Conservation (phyloP, 2,888 invertebrate species). For the Nasonia oneida region DNA sequence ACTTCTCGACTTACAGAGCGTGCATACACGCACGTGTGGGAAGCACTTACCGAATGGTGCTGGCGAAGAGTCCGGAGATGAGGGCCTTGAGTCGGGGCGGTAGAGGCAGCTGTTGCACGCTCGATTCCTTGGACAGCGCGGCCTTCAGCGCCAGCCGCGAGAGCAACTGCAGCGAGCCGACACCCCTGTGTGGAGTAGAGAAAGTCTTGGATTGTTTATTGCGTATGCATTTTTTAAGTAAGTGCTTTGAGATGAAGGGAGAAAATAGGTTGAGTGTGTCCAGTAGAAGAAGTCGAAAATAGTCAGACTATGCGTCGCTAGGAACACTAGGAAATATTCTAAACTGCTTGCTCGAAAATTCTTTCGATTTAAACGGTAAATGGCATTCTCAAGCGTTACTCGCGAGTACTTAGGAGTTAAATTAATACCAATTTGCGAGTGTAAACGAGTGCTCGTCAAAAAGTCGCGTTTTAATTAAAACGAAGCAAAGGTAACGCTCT, state of each 20-base stretch:
- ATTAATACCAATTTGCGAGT: not conserved
- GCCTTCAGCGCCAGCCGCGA: slow-evolving; percentile 91
- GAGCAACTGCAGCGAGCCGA: slow-evolving; percentile 94
- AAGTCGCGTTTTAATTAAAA: not conserved
- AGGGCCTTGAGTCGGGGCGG: slow-evolving; percentile 93
- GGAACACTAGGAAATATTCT: too few relatives aligned
- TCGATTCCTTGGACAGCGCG: slow-evolving; percentile 86
- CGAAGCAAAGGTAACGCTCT: not conserved
- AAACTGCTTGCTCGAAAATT: not conserved
- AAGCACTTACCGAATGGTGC: slow-evolving; percentile 86
- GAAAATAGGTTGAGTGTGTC: not conserved
- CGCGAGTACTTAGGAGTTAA: not conserved
- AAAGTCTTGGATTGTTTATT: not conserved
- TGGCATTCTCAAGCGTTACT: not conserved
- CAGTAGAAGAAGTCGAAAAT: not conserved
- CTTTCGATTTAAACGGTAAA: not conserved
- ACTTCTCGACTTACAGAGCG: not conserved
- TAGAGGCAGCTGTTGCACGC: slow-evolving; percentile 90
- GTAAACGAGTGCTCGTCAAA: not conserved
- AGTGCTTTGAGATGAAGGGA: not conserved
- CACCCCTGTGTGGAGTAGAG: slow-evolving; percentile 81
- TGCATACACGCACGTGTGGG: not conserved
- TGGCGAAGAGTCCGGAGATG: slow-evolving; percentile 92
- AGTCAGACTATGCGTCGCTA: not conserved
- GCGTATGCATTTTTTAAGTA: not conserved